Base-by-base conservation (phyloP, 2,888 invertebrate genomes). In the Epicampocera succincta region DNA sequence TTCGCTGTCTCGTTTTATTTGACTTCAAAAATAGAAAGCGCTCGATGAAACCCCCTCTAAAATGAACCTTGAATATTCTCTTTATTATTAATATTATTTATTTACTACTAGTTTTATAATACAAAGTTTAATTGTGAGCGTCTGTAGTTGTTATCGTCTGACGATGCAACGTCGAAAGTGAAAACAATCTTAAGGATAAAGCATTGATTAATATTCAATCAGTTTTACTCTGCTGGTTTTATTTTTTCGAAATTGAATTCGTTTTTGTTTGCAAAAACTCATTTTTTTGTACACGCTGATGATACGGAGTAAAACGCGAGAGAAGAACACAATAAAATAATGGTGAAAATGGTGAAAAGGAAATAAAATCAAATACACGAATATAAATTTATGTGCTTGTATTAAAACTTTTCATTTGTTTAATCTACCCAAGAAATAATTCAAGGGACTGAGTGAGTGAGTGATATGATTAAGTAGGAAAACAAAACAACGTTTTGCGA, bases 151-250 rank as follows among this genome's bases (percentile, higher is more conserved):
- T 13, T 63, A n/a, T 42, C 44, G 2, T 25, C 5, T 25, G 2
- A 25, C 38, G 15, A 17, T 48, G 11, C 42, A 25, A 54, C 61
- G 40, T 38, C 63, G 40, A 71, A 63, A 71, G 56, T 50, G 40
- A 58, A 71, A 71, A 42, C 66, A 72, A 72, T 75, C 71, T 42
- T n/a, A 61, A 42, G 63, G 50, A 81, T 73, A 56, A 69, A 73
- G 63, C 52, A 44, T 58, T 73, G 68, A 73, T 81, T 73, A 77
- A 77, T 81, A 61, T 56, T 80, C 60, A 46, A 69, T 74, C 38
- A 50, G n/a, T 42, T 40, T n/a, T 58, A 69, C 12, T 54, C 50
- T 19, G 46, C 17, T 50, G 40, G 25, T 21, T 69, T 56, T 54
- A 17, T 42, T 44, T 21, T 61, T 13, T 15, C 15, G 21, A 61